A percentile compares a stretch with the other conserved stretches of the same genome.
Evolutionary conservation across 2,888 invertebrate species (phyloP).

Genomic region (Tipula confusa): DNA sequence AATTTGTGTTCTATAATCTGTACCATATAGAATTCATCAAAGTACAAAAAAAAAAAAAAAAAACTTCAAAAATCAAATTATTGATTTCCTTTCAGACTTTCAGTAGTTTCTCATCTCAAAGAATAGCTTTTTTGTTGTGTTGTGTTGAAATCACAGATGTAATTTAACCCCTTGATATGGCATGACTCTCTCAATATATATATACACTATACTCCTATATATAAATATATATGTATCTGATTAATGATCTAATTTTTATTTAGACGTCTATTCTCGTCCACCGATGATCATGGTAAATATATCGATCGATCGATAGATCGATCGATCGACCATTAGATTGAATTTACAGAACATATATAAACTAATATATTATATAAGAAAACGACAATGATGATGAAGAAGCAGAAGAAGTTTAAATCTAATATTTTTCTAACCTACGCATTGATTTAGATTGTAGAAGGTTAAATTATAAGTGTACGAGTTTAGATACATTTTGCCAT

Average conservation of each 20-base stretch:
- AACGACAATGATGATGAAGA: no score
- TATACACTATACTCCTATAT: neutral
- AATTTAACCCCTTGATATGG: neutral
- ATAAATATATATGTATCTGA: neutral
- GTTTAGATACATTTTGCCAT: neutral
- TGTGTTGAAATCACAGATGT: neutral
- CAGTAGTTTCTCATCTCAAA: neutral
- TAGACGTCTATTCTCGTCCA: neutral
- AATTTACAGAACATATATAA: neutral
- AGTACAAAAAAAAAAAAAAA: neutral
- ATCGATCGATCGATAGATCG: neutral
- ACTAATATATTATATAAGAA: neutral
- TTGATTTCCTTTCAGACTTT: neutral
- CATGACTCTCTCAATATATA: neutral
- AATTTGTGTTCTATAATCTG: neutral
- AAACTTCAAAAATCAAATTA: neutral
- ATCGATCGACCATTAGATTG: neutral
- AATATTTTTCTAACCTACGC: neutral
- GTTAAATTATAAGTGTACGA: neutral
- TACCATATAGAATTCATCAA: neutral
- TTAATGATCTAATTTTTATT: neutral
- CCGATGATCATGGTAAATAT: neutral
- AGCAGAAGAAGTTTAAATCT: neutral
- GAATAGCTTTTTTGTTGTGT: neutral
- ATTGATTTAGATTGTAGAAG: constrained; percentile 14